Evolutionary conservation across 2,888 invertebrate genomes (phyloP), one percentile per base, ranked within the genome.

Genomic region (Chrysotoxum bicinctum): DNA sequence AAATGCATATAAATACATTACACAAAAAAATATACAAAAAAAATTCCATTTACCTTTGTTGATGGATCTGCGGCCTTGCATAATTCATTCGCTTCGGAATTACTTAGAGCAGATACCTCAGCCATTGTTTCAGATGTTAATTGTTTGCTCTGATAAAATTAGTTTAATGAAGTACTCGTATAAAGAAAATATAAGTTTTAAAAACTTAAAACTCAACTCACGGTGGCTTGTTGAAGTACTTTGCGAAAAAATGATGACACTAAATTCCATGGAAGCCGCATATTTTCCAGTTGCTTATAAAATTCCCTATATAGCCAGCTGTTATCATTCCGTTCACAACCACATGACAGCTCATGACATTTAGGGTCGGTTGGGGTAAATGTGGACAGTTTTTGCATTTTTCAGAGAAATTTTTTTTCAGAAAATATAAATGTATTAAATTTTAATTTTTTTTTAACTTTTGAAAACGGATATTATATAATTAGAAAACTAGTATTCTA

Each of bases 1-100:
- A 14, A n/a, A 21, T 58, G 1, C 6, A 12, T 2, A 40, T 43
- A 23, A 3, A 10, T 30, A 40, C 21, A 35, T n/a, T n/a, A n/a
- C n/a, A n/a, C n/a, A n/a, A n/a, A 3, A 3, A 21, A 37, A 8
- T n/a, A 1, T 7, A 14, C 12, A 21, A 6, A 6, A 23, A 26
- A 7, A 1, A 0, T 6, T 50, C 0, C 21, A 68, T 83, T 83
- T 89, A 96, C 96, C 93, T 96, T 95, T 21, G 97, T 96, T 1
- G 94, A 92, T 19, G 93, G 91, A 90, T 95, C 94, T 54, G 95
- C 94, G 56, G 94, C 93, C 87, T 94, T 93, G 92, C 96, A 96
- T 73, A 96, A 92, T 86, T 94, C 93, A 87, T 94, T 93, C 9
- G 95, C 95, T 91, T 96, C 96, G 87, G 95, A 93, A 90, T 94